These are phyloP conservation scores for Okamejei kenojei DNA, from an alignment of 2,797 vertebrate genomes.

Conservation along the genomic window DNA sequence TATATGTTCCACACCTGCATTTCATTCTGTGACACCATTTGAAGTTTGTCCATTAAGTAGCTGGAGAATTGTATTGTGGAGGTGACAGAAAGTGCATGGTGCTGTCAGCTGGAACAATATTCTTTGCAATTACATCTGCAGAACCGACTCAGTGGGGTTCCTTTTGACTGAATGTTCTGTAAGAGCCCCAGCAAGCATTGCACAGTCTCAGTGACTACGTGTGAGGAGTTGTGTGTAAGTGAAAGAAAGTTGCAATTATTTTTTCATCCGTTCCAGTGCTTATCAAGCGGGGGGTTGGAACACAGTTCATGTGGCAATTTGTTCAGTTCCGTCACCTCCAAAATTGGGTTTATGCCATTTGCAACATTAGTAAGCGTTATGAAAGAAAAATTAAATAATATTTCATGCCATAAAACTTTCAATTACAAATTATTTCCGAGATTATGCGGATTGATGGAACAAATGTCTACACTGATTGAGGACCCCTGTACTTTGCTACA, in stretches of 20 bases:
- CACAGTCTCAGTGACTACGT: neutral
- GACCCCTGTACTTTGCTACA: neutral
- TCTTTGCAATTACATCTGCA: conserved; percentile 14
- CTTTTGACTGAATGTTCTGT: conserved; percentile 1
- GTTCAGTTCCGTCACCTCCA: neutral
- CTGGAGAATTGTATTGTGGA: neutral
- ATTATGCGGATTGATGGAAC: neutral
- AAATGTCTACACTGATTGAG: neutral
- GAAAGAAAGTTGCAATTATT: neutral
- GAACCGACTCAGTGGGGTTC: neutral
- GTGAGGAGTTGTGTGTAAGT: neutral
- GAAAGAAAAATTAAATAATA: neutral
- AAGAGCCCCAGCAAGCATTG: neutral
- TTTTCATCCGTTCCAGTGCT: neutral
- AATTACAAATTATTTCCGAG: neutral
- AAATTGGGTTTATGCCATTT: neutral
- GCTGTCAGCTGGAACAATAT: neutral
- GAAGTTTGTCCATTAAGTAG: conserved; percentile 17
- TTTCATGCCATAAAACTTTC: neutral
- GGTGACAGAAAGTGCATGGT: neutral
- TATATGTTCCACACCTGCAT: neutral
- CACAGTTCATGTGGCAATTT: neutral
- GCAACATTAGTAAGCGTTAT: neutral
- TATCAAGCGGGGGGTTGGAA: neutral
- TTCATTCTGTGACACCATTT: neutral